phyloP scores from a whole-genome alignment of 1,140 invertebrate genomes.

The Drosophila nigromelanica region DNA sequence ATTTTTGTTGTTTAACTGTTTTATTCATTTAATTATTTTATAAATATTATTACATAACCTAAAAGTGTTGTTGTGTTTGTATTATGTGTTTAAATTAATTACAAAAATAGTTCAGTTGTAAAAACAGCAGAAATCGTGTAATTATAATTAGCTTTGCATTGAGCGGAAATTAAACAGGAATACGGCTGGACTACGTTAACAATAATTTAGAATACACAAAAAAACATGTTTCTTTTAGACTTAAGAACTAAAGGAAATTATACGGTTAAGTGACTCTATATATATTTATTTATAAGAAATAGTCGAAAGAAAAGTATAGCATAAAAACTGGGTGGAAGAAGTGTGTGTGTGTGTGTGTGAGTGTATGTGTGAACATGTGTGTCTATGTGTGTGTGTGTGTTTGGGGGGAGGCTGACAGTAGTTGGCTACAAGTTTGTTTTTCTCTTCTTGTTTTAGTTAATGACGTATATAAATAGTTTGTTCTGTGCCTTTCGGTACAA shows the following conservation, averaged over 20 bases:
- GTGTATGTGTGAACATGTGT: constrained; percentile 3
- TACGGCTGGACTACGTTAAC: constrained; percentile 33
- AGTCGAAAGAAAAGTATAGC: constrained; percentile 9
- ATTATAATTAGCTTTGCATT: constrained; percentile 69
- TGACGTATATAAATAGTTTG: constrained; percentile 54
- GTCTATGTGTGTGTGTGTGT: constrained; percentile 20
- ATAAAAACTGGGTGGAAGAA: constrained; percentile 4
- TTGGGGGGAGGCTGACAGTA: constrained; percentile 16
- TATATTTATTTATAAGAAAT: constrained; percentile 26
- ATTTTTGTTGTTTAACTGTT: constrained; percentile 69
- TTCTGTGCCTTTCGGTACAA: constrained; percentile 42
- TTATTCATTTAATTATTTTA: constrained; percentile 80
- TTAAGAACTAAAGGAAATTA: constrained; percentile 48
- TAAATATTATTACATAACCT: constrained; percentile 82
- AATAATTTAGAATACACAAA: constrained; percentile 48
- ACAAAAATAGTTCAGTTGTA: constrained; percentile 80
- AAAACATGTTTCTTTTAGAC: constrained; percentile 16
- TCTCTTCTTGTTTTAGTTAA: constrained; percentile 23
- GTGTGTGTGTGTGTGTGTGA: constrained; percentile 11
- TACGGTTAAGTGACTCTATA: constrained; percentile 27
- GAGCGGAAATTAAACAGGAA: constrained; percentile 58
- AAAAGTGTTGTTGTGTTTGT: constrained; percentile 61
- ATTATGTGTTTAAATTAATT: constrained; percentile 71
- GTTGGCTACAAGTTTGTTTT: constrained; percentile 42
- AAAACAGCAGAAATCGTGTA: constrained; percentile 60